Base-by-base conservation (phyloP, 2,113 vertebrate species). In the Dasyprocta punctata region DNA sequence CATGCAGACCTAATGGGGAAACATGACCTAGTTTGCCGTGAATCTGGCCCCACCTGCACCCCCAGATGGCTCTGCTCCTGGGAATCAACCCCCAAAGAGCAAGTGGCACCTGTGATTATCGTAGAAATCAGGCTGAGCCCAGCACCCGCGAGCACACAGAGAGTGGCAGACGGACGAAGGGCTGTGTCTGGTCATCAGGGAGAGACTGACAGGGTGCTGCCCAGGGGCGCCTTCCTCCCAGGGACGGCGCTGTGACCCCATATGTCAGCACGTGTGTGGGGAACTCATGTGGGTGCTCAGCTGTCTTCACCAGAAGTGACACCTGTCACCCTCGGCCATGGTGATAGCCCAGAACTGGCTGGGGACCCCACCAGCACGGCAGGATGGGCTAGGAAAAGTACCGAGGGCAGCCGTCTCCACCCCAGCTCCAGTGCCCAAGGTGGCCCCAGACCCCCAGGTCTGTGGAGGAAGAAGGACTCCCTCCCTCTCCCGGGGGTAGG, bases 221-320 rank as follows among this genome's bases (percentile, higher is more conserved):
- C 24, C 5, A 14, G 61, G 22, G n/a, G 63, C n/a, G 0, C 0
- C 4, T 16, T 16, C 33, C 13, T 54, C 26, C 54, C 2, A 7
- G 1, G 0, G 3, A 12, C 22, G 47, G 49, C 56, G 28, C 30
- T 0, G 28, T 75, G 28, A 41, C 0, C 1, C 33, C 22, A 9
- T 2, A 0, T 10, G 71, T 65, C 19, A 17, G 36, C 4, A 0
- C 3, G 1, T 4, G 22, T 11, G 30, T 7, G 44, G 5, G 36
- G 61, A 69, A 7, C 30, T 20, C 49, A 14, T 16, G 0, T 3
- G 5, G 12, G 44, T 3, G 26, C 83, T 49, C 5, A 5, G 24
- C 47, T 9, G 4, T 38, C 44, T 3, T 63, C 44, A 0, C 0
- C 7, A 58, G 52, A 60, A 44, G 58, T 36, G 63, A n/a, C 82